Conservation (phyloP, 2,888 invertebrate species). For the Conomelus anceps region DNA sequence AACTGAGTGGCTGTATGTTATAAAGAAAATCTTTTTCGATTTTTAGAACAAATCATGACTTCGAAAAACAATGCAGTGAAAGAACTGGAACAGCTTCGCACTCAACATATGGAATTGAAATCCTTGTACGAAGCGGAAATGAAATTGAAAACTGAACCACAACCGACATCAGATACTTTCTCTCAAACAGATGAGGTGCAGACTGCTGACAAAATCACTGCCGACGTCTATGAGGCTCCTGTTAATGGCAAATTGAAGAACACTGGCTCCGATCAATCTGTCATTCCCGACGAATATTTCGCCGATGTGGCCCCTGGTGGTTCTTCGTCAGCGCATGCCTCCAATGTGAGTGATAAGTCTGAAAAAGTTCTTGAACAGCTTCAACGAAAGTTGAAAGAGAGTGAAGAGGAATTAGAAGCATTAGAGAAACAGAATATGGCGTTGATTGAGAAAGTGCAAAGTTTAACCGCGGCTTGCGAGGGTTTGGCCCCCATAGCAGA, state of each 20-base stretch:
- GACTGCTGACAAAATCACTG: background rate
- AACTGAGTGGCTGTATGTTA: background rate
- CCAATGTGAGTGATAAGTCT: background rate
- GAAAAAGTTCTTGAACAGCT: background rate
- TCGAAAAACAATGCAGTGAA: slow-evolving; percentile 38
- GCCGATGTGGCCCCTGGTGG: background rate
- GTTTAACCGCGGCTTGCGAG: slow-evolving; percentile 41
- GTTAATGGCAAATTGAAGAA: background rate
- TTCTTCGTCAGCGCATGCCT: too few species aligned
- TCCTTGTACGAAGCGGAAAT: background rate
- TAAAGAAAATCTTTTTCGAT: background rate
- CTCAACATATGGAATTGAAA: background rate
- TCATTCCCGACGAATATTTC: slow-evolving; percentile 23
- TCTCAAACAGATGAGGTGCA: background rate
- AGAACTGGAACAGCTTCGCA: background rate
- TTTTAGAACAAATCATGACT: slow-evolving; percentile 41
- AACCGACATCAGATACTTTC: background rate
- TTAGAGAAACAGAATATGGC: slow-evolving; percentile 28
- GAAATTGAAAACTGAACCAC: background rate
- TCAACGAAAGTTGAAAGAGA: slow-evolving; percentile 17
- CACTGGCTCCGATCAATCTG: slow-evolving; percentile 3
- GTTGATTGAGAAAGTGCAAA: slow-evolving; percentile 37
- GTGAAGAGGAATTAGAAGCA: slow-evolving; percentile 35
- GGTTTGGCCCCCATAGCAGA: slow-evolving; percentile 41
- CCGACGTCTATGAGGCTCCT: background rate